Percentiles rank a stretch among this genome's conserved stretches.
Evolutionary conservation across 2,113 vertebrate species (phyloP).

Genomic region (Symphodus melops): DNA sequence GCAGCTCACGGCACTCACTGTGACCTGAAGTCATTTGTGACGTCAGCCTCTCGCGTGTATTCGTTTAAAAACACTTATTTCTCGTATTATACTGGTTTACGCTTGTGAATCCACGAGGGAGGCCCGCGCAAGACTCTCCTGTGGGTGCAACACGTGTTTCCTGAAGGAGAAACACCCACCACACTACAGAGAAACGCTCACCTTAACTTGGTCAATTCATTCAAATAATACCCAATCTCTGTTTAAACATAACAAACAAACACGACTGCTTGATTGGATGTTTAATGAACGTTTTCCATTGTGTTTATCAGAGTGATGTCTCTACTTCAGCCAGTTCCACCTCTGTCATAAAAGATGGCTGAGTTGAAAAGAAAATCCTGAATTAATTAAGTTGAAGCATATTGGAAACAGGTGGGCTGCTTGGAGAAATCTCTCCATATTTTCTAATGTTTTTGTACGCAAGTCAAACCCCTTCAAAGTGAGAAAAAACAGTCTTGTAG

Average conservation of each 20-base stretch:
- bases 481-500: too few relatives aligned
- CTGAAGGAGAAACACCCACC: slow-evolving; percentile 42
- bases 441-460: too few relatives aligned
- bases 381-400: neutral
- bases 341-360: neutral
- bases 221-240: neutral
- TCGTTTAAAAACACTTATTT: too few relatives aligned
- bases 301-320: too few relatives aligned
- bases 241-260: neutral
- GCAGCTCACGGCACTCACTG: slow-evolving; percentile 3
- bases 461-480: neutral
- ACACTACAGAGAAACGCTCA: neutral
- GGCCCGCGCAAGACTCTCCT: slow-evolving; percentile 16
- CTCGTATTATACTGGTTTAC: too few relatives aligned
- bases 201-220: neutral
- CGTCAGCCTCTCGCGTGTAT: neutral
- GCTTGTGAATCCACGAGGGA: slow-evolving; percentile 27
- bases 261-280: too few relatives aligned
- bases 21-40: neutral
- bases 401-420: slow-evolving; percentile 29
- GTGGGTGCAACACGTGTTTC: slow-evolving; percentile 55
- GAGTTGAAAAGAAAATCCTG: neutral
- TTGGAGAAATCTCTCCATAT: neutral
- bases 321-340: neutral
- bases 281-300: neutral